Evolutionary conservation across 2,888 invertebrate species (phyloP).

Genomic region (Leptura quadrifasciata): DNA sequence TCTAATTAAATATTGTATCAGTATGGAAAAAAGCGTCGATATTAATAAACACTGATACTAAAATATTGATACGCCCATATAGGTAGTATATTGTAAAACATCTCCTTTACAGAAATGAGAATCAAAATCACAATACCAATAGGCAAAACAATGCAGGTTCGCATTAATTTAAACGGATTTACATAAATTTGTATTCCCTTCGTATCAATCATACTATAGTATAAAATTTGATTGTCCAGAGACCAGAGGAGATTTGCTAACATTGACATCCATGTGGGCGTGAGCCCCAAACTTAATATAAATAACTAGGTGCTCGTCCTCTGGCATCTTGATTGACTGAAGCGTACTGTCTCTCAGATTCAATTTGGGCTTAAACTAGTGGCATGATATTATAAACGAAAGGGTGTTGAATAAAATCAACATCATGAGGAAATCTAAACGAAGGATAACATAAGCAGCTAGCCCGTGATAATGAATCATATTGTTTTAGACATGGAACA

Average conservation of each 20-base stretch:
- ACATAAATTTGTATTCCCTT: neutral
- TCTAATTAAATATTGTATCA: too few relatives aligned
- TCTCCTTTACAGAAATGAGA: too few relatives aligned
- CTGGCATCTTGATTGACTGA: constrained; percentile 53
- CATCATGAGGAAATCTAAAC: neutral
- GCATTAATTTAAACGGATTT: neutral
- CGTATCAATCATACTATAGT: neutral
- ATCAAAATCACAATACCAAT: neutral
- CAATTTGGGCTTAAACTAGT: constrained; percentile 5
- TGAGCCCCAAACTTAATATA: constrained; percentile 48
- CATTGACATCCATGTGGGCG: constrained; percentile 54
- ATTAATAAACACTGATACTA: too few relatives aligned
- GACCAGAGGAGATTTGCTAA: constrained; percentile 53
- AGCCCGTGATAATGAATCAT: too few relatives aligned
- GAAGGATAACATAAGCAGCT: too few relatives aligned
- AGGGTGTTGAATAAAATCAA: constrained; percentile 3
- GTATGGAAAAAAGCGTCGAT: too few relatives aligned
- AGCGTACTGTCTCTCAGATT: neutral
- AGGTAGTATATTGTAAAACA: too few relatives aligned
- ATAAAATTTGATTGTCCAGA: constrained; percentile 51
- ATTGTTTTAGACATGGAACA: too few relatives aligned
- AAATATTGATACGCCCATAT: too few relatives aligned
- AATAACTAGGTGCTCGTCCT: constrained; percentile 51
- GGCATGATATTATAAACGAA: neutral
- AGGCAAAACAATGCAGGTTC: neutral